Evolutionary conservation across 64 coral and sea anemone genomes (phyloP), one percentile per base, ranked within the genome.

Genomic region (Stichodactyla helianthus): DNA sequence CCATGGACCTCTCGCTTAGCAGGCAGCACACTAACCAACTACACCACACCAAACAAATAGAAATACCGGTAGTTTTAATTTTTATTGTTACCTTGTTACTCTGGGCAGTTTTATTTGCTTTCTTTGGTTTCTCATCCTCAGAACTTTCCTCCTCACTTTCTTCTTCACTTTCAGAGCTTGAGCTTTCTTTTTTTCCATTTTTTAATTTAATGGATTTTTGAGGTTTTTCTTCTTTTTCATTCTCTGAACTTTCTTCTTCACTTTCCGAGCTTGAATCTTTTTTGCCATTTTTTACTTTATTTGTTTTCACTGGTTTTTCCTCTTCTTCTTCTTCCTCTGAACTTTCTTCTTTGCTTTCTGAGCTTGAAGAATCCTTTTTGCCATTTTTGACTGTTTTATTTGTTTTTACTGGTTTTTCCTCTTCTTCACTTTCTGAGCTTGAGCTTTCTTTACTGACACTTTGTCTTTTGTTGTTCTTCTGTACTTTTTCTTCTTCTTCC

Each of bases 381-480:
- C 25, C 17, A 71, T 27, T 77, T 77, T 51, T 28, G 13, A 57
- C 19, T 77, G 77, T 77, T 14, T 54, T 10, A 56, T 16, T 52
- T 14, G 51, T 54, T 83, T 52, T 22, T 83, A 15, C 52, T 50
- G 28, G 31, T 31, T 86, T 59, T 52, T 81, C 26, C 55, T 44
- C 51, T 18, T 58, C 78, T 5, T 54, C 57, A 62, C 28, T 88
- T 35, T 81, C 87, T 81, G 87, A 88, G 55, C 50, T 20, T 60
- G 25, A 11, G 6, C 55, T 23, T 3, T 79, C 14, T 55, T 26
- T 88, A 14, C 22, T 71, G 0, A 57, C 18, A 56, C 19, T 60
- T 27, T 28, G 14, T 59, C 14, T 52, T 86, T 86, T 68, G 9
- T 44, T 51, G 5, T 6, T 5, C 54, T 56, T 88, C 25, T 59